phyloP scores from a whole-genome alignment of 2,888 invertebrate species.

The Tetragonisca angustula region DNA sequence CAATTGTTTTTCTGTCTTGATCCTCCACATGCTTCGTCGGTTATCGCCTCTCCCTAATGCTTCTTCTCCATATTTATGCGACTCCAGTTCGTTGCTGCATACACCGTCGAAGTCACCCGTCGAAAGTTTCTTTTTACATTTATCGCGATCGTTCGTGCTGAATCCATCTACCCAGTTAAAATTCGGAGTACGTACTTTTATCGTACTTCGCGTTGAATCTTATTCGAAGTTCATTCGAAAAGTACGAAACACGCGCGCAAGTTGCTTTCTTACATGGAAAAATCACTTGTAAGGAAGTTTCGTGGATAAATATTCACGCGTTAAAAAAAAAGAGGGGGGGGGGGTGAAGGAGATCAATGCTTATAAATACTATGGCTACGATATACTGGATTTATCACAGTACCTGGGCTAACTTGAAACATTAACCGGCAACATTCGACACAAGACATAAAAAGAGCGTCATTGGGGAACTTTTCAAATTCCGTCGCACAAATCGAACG shows the following conservation, averaged over 20 bases:
- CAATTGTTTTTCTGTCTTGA: no score
- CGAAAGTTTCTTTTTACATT: neutral
- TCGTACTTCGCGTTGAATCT: neutral
- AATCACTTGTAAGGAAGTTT: no score
- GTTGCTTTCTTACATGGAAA: neutral
- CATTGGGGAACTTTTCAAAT: neutral
- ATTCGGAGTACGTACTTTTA: no score
- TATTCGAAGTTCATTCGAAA: neutral
- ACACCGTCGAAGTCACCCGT: neutral
- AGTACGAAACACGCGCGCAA: neutral
- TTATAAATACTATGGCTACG: neutral
- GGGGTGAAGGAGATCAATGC: neutral
- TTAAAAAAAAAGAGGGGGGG: no score
- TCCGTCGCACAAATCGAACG: neutral
- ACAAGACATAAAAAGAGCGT: neutral
- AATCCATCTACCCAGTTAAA: neutral
- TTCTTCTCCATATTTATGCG: no score
- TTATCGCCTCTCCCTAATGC: neutral
- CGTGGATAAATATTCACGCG: neutral
- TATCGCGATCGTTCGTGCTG: neutral
- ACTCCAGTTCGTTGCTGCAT: no score
- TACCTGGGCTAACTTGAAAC: neutral
- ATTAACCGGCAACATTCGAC: neutral
- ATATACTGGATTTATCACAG: slow-evolving; percentile 24
- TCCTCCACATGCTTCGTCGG: neutral